phyloP scores from a whole-genome alignment of 1,140 invertebrate species.

The Idris sp. region DNA sequence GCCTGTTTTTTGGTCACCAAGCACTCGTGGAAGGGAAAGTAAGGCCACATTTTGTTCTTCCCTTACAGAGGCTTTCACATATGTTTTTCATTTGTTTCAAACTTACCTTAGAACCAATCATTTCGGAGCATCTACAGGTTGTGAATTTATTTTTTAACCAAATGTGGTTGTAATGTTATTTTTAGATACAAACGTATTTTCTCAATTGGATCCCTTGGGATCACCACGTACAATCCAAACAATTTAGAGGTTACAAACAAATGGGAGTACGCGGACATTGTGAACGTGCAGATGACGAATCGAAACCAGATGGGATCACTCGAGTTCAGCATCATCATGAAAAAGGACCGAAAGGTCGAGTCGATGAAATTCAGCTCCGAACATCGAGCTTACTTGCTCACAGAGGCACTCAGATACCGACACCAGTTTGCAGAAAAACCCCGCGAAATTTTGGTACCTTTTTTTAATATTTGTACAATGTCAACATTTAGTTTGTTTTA shows the following conservation, averaged over 20 bases:
- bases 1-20: conserved; percentile 97
- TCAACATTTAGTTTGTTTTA: too few species aligned
- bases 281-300: conserved; percentile 84
- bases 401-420: conserved; percentile 91
- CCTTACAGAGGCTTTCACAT: background rate
- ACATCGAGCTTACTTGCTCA: conserved; percentile 93
- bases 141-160: conserved; percentile 20
- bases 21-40: conserved; percentile 98
- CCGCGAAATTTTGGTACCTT: conserved; percentile 84
- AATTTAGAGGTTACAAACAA: conserved; percentile 97
- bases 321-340: conserved; percentile 92
- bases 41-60: conserved; percentile 70
- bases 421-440: conserved; percentile 88
- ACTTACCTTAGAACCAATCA: too few species aligned
- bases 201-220: conserved; percentile 95
- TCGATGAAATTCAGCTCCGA: conserved; percentile 99
- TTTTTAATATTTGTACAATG: conserved; percentile 2
- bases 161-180: conserved; percentile 2
- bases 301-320: conserved; percentile 79
- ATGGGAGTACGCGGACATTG: conserved; percentile 91
- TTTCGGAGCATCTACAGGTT: too few species aligned
- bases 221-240: conserved; percentile 98
- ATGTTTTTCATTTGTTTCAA: too few species aligned
- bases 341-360: conserved; percentile 94
- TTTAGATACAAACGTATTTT: conserved; percentile 97